Evolutionary conservation across 2,113 vertebrate genomes (phyloP).

Genomic region (Tragulus kanchil): DNA sequence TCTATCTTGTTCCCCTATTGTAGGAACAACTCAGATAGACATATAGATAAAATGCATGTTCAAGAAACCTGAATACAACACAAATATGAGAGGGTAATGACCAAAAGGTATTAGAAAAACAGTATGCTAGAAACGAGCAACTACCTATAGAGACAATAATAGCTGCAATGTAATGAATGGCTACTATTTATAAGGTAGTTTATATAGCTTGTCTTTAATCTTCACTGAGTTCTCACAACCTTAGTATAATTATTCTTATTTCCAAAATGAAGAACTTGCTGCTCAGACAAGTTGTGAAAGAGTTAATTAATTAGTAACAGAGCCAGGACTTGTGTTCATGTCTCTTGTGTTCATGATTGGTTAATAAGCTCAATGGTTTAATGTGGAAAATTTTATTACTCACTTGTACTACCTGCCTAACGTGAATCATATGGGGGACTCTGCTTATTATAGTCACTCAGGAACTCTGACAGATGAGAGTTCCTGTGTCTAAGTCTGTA

Average conservation of each 20-base stretch:
- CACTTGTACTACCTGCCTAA: not conserved
- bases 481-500: not conserved
- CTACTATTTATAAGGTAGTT: not conserved
- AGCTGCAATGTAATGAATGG: not conserved
- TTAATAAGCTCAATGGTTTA: not conserved
- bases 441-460: not conserved
- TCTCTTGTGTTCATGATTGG: not conserved
- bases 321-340: not conserved
- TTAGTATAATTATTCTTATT: not conserved
- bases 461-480: not conserved
- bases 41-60: not conserved
- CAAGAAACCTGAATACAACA: not conserved
- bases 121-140: not conserved
- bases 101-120: not conserved
- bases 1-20: not conserved
- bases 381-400: not conserved
- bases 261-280: not conserved
- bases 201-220: not conserved
- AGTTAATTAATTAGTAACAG: not conserved
- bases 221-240: not conserved
- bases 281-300: not conserved
- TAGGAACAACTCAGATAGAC: not conserved
- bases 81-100: not conserved
- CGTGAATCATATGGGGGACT: not conserved
- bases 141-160: not conserved